Base-by-base conservation (phyloP, 2,113 vertebrate species). In the Elaphurus davidianus region DNA sequence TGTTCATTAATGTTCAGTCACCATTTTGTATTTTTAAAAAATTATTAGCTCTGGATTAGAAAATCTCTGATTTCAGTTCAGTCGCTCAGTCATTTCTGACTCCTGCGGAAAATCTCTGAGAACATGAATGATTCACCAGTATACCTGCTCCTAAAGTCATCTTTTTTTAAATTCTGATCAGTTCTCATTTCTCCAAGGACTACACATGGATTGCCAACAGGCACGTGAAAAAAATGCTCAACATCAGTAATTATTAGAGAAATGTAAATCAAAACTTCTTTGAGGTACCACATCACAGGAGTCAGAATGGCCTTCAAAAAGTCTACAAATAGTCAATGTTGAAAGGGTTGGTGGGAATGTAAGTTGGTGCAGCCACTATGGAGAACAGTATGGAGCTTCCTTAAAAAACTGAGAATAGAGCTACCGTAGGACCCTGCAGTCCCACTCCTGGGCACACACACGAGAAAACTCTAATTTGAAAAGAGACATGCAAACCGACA, bases 401-500 rank as follows among this genome's bases (percentile, higher is more conserved):
- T 76, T 76, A 16, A 78, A 78, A 45, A 45, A 45, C 25, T 78
- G 28, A 45, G 45, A 78, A 28, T 45, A 45, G 23, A 78, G 40
- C 40, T 78, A 78, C 40, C 7, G 0, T 45, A 78, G 27, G 25
- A 45, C 25, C 13, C 74, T 78, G 25, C 25, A 78, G 15, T 27
- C 25, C 25, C 40, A 45, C 74, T 45, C 74, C 25, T 45, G 25
- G 25, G 74, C 25, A 28, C 45, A 45, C 23, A 78, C 28, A 27
- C 5, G 14, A 78, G 40, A 45, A 78, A 16, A 45, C 74, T 28
- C 43, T 78, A 45, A 27, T 76, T 43, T 43, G 21, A 78, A 43
- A 76, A 78, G 7, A 47, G 16, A 47, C 4, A 10, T 47, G 25
- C 4, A 4, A 45, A 27, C 7, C 0, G 0, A 30, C 43, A 27